Base-by-base conservation (phyloP, 2,888 invertebrate genomes). In the Sarcophaga caerulescens region DNA sequence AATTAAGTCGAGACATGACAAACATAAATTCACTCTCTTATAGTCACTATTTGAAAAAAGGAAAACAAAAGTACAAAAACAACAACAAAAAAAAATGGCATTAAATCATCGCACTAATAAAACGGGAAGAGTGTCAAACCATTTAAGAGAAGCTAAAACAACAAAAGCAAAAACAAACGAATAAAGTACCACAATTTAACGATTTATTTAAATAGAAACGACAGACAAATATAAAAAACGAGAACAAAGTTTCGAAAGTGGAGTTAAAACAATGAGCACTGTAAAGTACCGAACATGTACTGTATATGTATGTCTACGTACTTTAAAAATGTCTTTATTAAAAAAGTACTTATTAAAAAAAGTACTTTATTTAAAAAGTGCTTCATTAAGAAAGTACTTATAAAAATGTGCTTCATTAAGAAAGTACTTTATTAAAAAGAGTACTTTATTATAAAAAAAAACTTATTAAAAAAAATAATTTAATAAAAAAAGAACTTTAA, bases 91-190 rank as follows among this genome's bases (percentile, higher is more conserved):
- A 25, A 17, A 66, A 47, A 21, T 11, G n/a, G 10, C 60, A 79
- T 79, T 83, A 84, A 84, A 75, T 80, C 79, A 80, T 84, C 79
- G 70, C 71, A n/a, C n/a, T 66, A 60, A 25, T 59, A 60, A 59
- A 52, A 57, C 12, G 11, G 44, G 17, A 65, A 25, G 25, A 25
- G 35, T 66, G 19, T 17, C 21, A 44, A 35, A 35, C 11, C 47
- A 4, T 14, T 47, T 47, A 47, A 14, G 14, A 14, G 14, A 14
- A 47, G 47, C 35, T 6, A 35, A 6, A 35, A 35, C 35, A 35
- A 35, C 35, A 35, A 35, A 6, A 35, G 6, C 35, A 35, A 6
- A 6, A 35, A 14, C 12, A 14, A 12, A 47, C 3, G 14, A 14
- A 74, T 23, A 74, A 74, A 52, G 35, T 65, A 52, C 3, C 8